A percentile compares a stretch with the other conserved stretches of the same genome.
Conservation (phyloP, 1,140 invertebrate genomes). For the Phenacoccus solenopsis region DNA sequence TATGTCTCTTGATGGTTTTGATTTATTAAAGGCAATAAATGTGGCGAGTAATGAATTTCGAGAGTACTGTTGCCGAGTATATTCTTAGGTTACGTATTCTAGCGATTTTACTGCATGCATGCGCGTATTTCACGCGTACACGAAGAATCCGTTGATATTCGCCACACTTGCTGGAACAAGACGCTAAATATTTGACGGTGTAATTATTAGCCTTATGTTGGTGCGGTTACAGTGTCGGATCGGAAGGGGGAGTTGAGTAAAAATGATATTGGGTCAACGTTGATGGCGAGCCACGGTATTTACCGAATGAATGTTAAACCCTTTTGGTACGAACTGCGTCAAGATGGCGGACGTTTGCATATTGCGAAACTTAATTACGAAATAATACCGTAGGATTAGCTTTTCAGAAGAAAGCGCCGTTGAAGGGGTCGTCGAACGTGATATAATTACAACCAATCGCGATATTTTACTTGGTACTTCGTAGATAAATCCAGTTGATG, state of each 20-base stretch:
- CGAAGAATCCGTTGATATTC: too few species aligned
- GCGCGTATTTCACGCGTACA: too few species aligned
- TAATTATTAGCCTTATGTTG: too few species aligned
- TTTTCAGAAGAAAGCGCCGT: neutral
- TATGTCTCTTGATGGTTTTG: neutral
- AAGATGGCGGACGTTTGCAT: neutral
- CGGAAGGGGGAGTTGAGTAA: too few species aligned
- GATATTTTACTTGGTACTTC: neutral
- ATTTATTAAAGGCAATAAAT: neutral
- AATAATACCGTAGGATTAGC: neutral
- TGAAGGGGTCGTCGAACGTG: neutral
- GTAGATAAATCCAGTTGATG: conserved; percentile 1
- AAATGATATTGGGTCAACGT: too few species aligned
- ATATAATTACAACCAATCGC: neutral
- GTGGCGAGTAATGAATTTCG: neutral
- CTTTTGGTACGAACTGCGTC: neutral
- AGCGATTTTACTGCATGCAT: too few species aligned
- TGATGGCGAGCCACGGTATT: too few species aligned
- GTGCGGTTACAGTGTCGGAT: too few species aligned
- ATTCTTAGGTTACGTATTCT: too few species aligned
- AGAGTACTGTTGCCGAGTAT: too few species aligned
- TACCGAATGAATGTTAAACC: neutral
- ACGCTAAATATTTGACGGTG: too few species aligned
- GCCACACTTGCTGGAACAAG: too few species aligned
- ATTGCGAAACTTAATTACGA: neutral